Percentiles rank a stretch among this genome's conserved stretches.
Conservation (phyloP, 2,888 invertebrate species). For the Drosophila tripunctata region DNA sequence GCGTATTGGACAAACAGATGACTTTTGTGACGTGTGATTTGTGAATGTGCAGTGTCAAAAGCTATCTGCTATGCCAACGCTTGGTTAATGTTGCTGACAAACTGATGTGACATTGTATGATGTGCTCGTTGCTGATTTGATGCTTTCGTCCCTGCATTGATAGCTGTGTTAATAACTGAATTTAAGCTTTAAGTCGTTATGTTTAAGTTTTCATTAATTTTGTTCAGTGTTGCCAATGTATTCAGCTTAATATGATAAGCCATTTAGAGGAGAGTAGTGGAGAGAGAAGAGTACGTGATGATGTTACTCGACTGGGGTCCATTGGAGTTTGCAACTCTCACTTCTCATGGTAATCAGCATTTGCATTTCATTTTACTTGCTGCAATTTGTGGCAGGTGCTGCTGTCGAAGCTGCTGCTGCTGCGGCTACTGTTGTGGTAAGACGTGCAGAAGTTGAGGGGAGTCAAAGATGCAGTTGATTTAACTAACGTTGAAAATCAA, state of each 20-base stretch:
- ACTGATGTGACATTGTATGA: neutral
- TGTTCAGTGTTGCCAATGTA: neutral
- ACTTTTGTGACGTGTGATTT: constrained; percentile 2
- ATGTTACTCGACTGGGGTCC: neutral
- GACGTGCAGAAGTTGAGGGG: too few species aligned
- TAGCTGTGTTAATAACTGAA: too few species aligned
- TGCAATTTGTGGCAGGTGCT: constrained; percentile 46
- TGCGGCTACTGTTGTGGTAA: too few species aligned
- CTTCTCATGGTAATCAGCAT: constrained; percentile 35
- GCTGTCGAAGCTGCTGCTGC: too few species aligned
- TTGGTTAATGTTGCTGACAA: neutral
- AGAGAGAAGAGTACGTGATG: constrained; percentile 1
- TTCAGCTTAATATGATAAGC: neutral
- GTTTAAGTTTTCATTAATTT: too few species aligned
- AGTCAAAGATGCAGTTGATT: constrained; percentile 29
- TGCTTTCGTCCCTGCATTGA: too few species aligned
- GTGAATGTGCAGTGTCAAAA: neutral
- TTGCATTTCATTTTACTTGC: constrained; percentile 22
- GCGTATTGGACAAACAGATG: neutral
- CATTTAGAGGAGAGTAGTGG: too few species aligned
- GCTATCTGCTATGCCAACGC: constrained; percentile 1
- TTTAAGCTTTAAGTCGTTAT: too few species aligned
- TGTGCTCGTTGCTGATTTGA: too few species aligned
- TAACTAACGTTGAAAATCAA: constrained; percentile 49
- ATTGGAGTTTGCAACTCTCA: neutral